Conservation (phyloP, 2,797 vertebrate genomes). For the Pygocentrus nattereri region DNA sequence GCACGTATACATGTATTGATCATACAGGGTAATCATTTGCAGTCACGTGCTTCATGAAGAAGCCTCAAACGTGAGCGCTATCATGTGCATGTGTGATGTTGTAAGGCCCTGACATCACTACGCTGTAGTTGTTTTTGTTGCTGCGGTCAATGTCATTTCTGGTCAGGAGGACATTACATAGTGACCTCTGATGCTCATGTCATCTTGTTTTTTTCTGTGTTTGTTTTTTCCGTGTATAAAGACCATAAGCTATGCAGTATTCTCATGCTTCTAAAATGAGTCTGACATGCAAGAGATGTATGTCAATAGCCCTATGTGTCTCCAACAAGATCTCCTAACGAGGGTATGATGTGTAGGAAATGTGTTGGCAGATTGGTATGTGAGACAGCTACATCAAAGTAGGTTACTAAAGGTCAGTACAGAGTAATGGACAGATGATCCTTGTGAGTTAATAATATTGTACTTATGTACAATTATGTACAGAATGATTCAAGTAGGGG, state of each 20-base stretch:
- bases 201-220: not conserved
- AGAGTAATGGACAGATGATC: not conserved
- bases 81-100: not conserved
- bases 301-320: conserved; percentile 17
- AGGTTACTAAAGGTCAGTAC: conserved; percentile 11
- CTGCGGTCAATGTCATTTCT: conserved; percentile 1
- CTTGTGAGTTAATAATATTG: not conserved
- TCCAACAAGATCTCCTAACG: conserved; percentile 8
- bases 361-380: conserved; percentile 23
- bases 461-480: too few species aligned
- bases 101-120: not conserved
- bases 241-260: conserved; percentile 1
- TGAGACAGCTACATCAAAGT: conserved; percentile 24
- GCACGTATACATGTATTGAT: conserved; percentile 19
- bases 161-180: not conserved
- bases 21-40: conserved; percentile 28
- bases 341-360: conserved; percentile 9
- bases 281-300: not conserved
- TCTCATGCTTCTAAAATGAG: not conserved
- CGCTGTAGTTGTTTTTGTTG: conserved; percentile 1
- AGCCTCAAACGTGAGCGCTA: not conserved
- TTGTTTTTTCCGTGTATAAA: conserved; percentile 16
- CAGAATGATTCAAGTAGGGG: too few species aligned
- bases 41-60: not conserved
- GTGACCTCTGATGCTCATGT: conserved; percentile 2